Evolutionary conservation across 2,113 vertebrate genomes (phyloP).

Genomic region (Salvelinus fontinalis): DNA sequence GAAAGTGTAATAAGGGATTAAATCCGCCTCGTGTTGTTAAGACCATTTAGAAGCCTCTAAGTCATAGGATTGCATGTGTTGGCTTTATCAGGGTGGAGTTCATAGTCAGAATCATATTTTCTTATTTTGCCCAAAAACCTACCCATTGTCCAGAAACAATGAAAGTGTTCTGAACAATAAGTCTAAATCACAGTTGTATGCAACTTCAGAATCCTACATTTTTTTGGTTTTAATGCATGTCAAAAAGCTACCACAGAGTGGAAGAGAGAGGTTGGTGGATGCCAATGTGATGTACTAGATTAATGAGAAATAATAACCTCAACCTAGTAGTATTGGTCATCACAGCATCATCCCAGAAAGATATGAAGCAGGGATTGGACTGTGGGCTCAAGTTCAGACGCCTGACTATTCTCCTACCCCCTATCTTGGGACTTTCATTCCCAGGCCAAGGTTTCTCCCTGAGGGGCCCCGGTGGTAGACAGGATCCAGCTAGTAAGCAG

Average conservation of each 20-base stretch:
- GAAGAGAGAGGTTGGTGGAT: no score
- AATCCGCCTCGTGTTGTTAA: conserved; percentile 45
- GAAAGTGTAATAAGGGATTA: conserved; percentile 62
- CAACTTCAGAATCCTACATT: neutral
- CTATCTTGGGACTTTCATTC: conserved; percentile 52
- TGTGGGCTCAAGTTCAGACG: no score
- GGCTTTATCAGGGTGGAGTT: neutral
- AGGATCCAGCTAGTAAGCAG: neutral
- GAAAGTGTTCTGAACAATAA: neutral
- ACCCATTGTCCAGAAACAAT: neutral
- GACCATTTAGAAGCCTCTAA: conserved; percentile 34
- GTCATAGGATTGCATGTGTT: conserved; percentile 21
- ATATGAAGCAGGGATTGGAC: conserved; percentile 6
- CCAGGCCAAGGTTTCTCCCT: conserved; percentile 38
- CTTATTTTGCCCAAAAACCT: neutral
- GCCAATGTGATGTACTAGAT: no score
- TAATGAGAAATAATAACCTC: no score
- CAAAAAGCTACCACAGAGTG: no score
- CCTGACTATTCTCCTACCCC: conserved; percentile 8
- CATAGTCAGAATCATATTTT: neutral
- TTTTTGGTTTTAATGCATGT: no score
- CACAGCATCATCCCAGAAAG: neutral
- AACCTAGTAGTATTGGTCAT: no score
- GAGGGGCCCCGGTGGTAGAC: conserved; percentile 14
- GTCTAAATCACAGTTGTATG: neutral